phyloP scores from a whole-genome alignment of 2,888 invertebrate genomes.

The Orthosia gracilis region DNA sequence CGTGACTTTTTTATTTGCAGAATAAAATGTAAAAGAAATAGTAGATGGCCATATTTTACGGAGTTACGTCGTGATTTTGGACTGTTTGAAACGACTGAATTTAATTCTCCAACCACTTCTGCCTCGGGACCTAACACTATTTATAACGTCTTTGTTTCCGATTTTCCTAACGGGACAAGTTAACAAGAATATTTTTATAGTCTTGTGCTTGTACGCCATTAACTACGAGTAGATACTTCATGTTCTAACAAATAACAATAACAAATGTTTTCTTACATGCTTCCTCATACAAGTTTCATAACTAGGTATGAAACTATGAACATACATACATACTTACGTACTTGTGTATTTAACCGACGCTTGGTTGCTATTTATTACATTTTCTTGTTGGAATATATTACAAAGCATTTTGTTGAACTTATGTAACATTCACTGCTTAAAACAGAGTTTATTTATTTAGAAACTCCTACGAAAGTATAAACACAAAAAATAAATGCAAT shows the following conservation, averaged over 20 bases:
- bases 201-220: constrained; percentile 16
- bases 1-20: too few species aligned
- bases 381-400: constrained; percentile 16
- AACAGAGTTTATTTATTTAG: background rate
- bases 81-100: background rate
- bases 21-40: too few species aligned
- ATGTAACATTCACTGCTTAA: background rate
- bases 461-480: too few species aligned
- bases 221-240: constrained; percentile 4
- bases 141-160: constrained; percentile 44
- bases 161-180: constrained; percentile 18
- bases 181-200: too few species aligned
- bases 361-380: constrained; percentile 18
- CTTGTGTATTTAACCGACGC: constrained; percentile 1
- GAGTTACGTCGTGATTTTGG: background rate
- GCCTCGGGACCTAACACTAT: constrained; percentile 15
- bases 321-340: constrained; percentile 8
- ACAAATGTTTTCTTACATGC: constrained; percentile 30
- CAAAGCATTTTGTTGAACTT: background rate
- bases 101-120: background rate
- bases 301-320: constrained; percentile 23
- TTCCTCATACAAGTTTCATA: constrained; percentile 45
- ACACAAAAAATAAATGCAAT: too few species aligned
- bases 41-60: background rate
- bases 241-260: constrained; percentile 41